Evolutionary conservation across 92 coral and sea anemone genomes (phyloP), one percentile per base, ranked within the genome.

Genomic region (Palythoa grandis): DNA sequence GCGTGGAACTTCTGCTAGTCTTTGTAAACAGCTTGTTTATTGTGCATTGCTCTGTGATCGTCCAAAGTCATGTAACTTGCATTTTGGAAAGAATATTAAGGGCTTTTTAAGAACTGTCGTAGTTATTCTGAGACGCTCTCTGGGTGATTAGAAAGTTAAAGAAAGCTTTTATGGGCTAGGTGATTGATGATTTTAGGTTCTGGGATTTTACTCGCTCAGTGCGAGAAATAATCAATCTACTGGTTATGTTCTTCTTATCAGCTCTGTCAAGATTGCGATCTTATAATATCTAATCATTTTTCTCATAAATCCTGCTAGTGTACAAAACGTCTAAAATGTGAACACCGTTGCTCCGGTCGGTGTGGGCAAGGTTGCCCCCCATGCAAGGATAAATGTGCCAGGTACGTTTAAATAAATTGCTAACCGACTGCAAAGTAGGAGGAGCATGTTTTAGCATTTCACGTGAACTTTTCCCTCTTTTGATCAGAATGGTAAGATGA

Each of bases 271-370:
- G 0, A 9, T n/a, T 7, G 3, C 11, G 12, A 23, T 23, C 72
- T 20, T 23, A 3, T n/a, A 20, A 20, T 2, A 17, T 19, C 4
- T 74, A 10, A 19, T 57, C 2, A 5, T 47, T 43, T 74, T 12
- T 47, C 2, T 47, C 9, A 2, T 48, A 16, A 13, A 48, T 43
- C 4, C 5, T 14, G 9, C 17, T 10, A 74, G 78, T 74, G 78
- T 74, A 74, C 78, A 48, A 74, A 52, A 48, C 58, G 57, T 48
- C 54, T 74, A 17, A 7, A 48, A 0, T 74, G 78, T 74, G 58
- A 53, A 20, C 78, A 74, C 54, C 58, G 17, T 74, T 74, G 78
- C 37, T 74, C 78, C 24, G 78, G 78, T 74, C 20, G 47, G 60
- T 74, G 78, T 15, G 52, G 60, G 2, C 57, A 74, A 74, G 78